These are phyloP conservation scores for Apotomis turbidana DNA, from an alignment of 2,888 invertebrate genomes.

Conservation along the genomic window DNA sequence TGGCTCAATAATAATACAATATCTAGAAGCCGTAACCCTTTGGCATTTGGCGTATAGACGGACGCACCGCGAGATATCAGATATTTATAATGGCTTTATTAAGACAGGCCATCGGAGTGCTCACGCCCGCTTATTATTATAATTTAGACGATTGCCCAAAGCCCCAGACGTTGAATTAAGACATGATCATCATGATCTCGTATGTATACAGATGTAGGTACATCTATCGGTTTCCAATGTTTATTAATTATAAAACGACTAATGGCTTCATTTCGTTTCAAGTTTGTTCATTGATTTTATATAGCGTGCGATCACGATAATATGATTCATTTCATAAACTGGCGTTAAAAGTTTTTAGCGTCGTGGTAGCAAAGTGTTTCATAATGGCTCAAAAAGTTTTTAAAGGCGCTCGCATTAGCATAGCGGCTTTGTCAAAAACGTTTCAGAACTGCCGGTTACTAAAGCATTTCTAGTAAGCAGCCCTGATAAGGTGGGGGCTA, in stretches of 20 bases:
- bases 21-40: conserved; percentile 67
- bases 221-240: conserved; percentile 45
- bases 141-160: conserved; percentile 83
- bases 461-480: conserved; percentile 53
- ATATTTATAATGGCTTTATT: conserved; percentile 84
- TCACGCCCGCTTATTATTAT: conserved; percentile 83
- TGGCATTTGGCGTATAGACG: conserved; percentile 70
- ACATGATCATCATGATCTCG: conserved; percentile 77
- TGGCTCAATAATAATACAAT: conserved; percentile 53
- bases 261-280: conserved; percentile 33
- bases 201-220: conserved; percentile 41
- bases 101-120: conserved; percentile 75
- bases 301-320: conserved; percentile 27
- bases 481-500: conserved; percentile 62
- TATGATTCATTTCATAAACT: conserved; percentile 10
- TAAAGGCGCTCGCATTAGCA: conserved; percentile 35
- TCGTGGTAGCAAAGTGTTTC: conserved; percentile 32
- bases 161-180: conserved; percentile 76
- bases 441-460: conserved; percentile 49
- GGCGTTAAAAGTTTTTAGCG: conserved; percentile 18
- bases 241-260: conserved; percentile 42
- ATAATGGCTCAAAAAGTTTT: conserved; percentile 35
- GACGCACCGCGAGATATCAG: conserved; percentile 72
- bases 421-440: conserved; percentile 39
- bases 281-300: conserved; percentile 15